Conservation (phyloP, 2,797 vertebrate species). For the Otolemur crassicaudatus region DNA sequence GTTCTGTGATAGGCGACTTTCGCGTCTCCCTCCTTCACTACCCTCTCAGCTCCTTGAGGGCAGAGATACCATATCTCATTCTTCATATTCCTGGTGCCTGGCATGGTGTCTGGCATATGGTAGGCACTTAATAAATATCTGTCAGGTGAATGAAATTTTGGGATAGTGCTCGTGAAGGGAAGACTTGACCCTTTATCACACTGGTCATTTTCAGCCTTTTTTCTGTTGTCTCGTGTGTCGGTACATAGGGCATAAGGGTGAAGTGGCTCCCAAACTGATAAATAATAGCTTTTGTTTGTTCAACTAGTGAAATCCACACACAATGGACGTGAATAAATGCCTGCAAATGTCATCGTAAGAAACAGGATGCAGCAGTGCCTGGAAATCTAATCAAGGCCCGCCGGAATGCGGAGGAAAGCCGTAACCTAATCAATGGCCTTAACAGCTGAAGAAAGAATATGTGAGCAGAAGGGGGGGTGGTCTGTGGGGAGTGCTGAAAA, state of each 20-base stretch:
- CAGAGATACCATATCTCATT: not conserved
- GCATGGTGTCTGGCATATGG: not conserved
- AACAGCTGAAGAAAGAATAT: slow-evolving; percentile 79
- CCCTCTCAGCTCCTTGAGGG: not conserved
- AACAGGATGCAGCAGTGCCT: slow-evolving; percentile 75
- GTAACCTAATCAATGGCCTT: slow-evolving; percentile 76
- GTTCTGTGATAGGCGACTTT: not conserved
- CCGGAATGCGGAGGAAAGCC: slow-evolving; percentile 72
- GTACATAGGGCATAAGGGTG: not conserved
- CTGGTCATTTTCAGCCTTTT: not conserved
- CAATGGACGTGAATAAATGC: slow-evolving; percentile 37
- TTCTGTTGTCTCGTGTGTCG: not conserved
- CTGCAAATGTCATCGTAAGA: slow-evolving; percentile 72
- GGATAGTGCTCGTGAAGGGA: not conserved
- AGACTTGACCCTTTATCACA: not conserved
- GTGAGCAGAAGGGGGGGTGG: slow-evolving; percentile 70
- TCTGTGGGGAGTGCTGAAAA: slow-evolving; percentile 76
- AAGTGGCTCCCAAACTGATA: slow-evolving; percentile 11
- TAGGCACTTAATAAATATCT: not conserved
- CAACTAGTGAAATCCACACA: slow-evolving; percentile 40
- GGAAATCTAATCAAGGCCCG: slow-evolving; percentile 82
- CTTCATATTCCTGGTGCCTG: not conserved
- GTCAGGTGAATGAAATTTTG: not conserved
- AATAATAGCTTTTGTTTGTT: slow-evolving; percentile 25
- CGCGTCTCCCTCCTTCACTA: not conserved